A percentile compares a stretch with the other conserved stretches of the same genome.
phyloP scores from a whole-genome alignment of 2,797 vertebrate species.

The Heliangelus exortis region DNA sequence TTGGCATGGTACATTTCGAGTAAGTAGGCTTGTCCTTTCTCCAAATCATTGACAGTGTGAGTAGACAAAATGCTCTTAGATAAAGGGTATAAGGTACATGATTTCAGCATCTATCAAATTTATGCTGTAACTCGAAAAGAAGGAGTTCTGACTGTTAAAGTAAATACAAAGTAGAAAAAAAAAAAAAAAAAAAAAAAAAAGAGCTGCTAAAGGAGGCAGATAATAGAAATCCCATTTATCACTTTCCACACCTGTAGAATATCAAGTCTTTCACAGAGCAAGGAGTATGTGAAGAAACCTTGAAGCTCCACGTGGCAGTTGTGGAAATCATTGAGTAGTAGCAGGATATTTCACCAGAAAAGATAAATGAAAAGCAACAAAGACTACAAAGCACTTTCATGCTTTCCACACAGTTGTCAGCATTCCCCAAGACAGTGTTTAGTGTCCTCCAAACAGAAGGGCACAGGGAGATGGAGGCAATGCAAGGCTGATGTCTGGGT shows the following conservation, averaged over 20 bases:
- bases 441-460: not conserved
- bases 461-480: not conserved
- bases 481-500: not conserved
- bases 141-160: not conserved
- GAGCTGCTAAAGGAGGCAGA: not conserved
- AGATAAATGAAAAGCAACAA: not conserved
- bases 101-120: not conserved
- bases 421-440: not conserved
- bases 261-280: not conserved
- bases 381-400: not conserved
- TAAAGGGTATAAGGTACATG: not conserved
- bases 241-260: not conserved
- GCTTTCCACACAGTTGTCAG: not conserved
- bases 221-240: constrained; percentile 1
- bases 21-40: not conserved
- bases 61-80: not conserved
- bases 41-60: not conserved
- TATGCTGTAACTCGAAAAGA: not conserved
- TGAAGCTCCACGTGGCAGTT: not conserved
- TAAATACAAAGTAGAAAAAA: not conserved
- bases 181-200: fast-evolving
- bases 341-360: not conserved
- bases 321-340: not conserved
- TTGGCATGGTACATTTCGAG: not conserved
- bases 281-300: not conserved